These are phyloP conservation scores for Homarus gammarus DNA, from an alignment of 2,888 invertebrate species.

Conservation along the genomic window DNA sequence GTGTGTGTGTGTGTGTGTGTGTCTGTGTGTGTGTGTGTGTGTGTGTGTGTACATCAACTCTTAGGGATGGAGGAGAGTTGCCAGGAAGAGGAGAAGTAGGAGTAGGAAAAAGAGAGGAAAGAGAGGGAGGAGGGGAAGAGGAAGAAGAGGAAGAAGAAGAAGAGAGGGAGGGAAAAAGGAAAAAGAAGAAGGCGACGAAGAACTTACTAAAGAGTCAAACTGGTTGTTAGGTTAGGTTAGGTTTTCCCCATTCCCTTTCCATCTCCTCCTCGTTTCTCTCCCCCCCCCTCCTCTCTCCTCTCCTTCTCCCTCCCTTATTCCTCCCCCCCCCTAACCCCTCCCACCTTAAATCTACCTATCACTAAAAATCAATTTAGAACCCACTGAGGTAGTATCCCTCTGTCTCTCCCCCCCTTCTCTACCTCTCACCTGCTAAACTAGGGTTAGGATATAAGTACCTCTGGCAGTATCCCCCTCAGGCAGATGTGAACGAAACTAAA, in stretches of 20 bases:
- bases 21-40: constrained; percentile 17
- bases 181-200: neutral
- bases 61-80: neutral
- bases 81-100: constrained; percentile 10
- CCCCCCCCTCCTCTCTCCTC: too few relatives aligned
- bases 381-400: too few relatives aligned
- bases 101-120: neutral
- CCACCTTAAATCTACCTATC: neutral
- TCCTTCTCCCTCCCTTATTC: neutral
- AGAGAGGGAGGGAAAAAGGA: neutral
- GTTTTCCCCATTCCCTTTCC: too few relatives aligned
- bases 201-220: too few relatives aligned
- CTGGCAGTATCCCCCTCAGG: too few relatives aligned
- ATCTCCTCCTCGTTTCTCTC: too few relatives aligned
- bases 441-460: too few relatives aligned
- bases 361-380: too few relatives aligned
- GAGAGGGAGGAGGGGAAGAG: neutral
- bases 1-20: neutral
- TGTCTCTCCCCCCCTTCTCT: too few relatives aligned
- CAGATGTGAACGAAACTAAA: too few relatives aligned
- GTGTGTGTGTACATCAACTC: neutral
- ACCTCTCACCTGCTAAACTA: too few relatives aligned
- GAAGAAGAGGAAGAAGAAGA: neutral
- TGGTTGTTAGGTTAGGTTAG: too few relatives aligned
- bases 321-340: neutral